phyloP scores from a whole-genome alignment of 2,797 vertebrate genomes.

The Pagetopsis macropterus region DNA sequence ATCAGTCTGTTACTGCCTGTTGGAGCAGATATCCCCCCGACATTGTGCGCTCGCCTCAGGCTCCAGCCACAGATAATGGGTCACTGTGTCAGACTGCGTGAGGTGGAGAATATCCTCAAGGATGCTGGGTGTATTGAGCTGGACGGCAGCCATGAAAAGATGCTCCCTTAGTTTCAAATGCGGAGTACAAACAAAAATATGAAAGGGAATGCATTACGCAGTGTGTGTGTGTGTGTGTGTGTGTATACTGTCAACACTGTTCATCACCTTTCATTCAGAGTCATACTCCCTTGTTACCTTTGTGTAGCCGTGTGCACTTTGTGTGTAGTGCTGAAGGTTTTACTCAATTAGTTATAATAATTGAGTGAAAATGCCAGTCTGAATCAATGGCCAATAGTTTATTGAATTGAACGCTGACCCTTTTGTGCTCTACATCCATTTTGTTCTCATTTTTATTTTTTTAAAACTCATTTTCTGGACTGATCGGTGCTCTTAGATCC shows the following conservation, averaged over 20 bases:
- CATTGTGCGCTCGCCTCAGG: conserved; percentile 71
- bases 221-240: conserved; percentile 24
- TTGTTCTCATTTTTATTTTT: conserved; percentile 25
- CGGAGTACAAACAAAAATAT: conserved; percentile 17
- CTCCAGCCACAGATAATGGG: conserved; percentile 78
- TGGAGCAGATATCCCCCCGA: conserved; percentile 65
- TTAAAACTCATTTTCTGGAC: conserved; percentile 12
- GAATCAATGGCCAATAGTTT: conserved; percentile 21
- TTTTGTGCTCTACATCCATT: conserved; percentile 53
- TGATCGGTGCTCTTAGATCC: conserved; percentile 2
- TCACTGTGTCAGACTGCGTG: conserved; percentile 82
- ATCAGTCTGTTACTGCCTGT: conserved; percentile 64
- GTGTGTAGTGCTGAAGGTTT: conserved; percentile 15
- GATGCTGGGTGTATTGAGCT: conserved; percentile 56
- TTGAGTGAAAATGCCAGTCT: conserved; percentile 18
- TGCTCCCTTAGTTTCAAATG: conserved; percentile 26
- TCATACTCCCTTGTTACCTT: not conserved
- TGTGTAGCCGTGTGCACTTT: conserved; percentile 18
- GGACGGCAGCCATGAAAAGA: conserved; percentile 51
- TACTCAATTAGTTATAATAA: conserved; percentile 29
- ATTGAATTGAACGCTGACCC: conserved; percentile 27
- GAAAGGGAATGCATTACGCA: conserved; percentile 35
- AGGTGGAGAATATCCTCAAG: conserved; percentile 68
- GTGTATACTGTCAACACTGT: conserved; percentile 43
- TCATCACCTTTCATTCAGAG: conserved; percentile 29